Conservation (phyloP, 2,797 vertebrate species). For the Sebastes taczanowskii region DNA sequence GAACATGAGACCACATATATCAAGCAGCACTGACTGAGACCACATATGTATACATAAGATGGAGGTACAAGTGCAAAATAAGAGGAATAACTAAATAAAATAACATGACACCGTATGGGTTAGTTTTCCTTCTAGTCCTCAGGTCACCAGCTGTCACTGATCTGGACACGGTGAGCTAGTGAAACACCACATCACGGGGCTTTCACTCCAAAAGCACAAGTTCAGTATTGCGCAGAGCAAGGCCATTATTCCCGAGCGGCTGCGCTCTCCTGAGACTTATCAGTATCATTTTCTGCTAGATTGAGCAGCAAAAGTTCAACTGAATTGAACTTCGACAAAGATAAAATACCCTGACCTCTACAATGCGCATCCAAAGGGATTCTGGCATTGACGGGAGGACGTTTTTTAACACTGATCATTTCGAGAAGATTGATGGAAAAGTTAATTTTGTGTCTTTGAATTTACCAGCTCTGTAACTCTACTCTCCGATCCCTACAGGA, state of each 20-base stretch:
- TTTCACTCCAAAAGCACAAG: not conserved
- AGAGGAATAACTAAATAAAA: too few relatives aligned
- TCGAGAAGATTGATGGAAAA: too few relatives aligned
- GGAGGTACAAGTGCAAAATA: too few relatives aligned
- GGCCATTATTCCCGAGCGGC: not conserved
- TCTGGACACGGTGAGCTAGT: not conserved
- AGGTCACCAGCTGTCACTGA: too few relatives aligned
- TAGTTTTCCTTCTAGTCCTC: too few relatives aligned
- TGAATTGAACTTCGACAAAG: too few relatives aligned
- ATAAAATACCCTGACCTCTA: not conserved
- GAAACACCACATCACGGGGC: not conserved
- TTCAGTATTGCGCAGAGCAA: not conserved
- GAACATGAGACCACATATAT: too few relatives aligned
- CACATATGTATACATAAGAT: too few relatives aligned
- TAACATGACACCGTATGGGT: too few relatives aligned
- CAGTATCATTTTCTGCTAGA: not conserved
- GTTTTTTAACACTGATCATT: too few relatives aligned
- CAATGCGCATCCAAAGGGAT: not conserved
- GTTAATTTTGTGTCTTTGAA: not conserved
- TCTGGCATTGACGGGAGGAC: too few relatives aligned
- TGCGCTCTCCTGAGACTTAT: not conserved
- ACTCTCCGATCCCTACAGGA: not conserved
- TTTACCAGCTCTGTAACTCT: not conserved
- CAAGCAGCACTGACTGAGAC: too few relatives aligned
- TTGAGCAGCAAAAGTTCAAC: not conserved